Evolutionary conservation across 92 coral and sea anemone genomes (phyloP).

Genomic region (Paragorgia papillata): DNA sequence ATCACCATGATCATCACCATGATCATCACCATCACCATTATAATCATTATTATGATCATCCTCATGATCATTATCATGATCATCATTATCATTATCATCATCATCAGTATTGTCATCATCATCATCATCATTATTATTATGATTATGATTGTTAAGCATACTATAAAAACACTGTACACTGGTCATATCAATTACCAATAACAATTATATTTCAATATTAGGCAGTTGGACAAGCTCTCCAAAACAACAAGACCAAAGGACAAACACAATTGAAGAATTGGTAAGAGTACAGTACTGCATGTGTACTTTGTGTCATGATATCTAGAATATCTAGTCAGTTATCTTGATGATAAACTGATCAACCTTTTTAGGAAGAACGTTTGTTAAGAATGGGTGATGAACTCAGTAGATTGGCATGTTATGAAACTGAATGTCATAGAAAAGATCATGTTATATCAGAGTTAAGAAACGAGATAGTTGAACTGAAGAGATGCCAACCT

Average conservation of each 20-base stretch:
- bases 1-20: too few relatives aligned
- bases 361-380: conserved; percentile 71
- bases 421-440: conserved; percentile 88
- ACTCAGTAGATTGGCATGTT: conserved; percentile 87
- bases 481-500: conserved; percentile 62
- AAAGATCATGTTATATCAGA: conserved; percentile 90
- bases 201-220: neutral
- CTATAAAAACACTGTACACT: too few relatives aligned
- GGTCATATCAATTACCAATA: too few relatives aligned
- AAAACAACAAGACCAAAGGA: neutral
- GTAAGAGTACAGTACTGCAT: neutral
- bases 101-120: too few relatives aligned
- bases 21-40: too few relatives aligned
- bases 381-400: conserved; percentile 94
- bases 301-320: neutral
- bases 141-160: too few relatives aligned
- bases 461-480: conserved; percentile 80
- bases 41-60: too few relatives aligned
- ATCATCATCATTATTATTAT: too few relatives aligned
- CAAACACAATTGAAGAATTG: neutral
- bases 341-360: neutral
- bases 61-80: too few relatives aligned
- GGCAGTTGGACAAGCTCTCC: neutral
- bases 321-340: too few relatives aligned
- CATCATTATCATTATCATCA: too few relatives aligned